Conservation (phyloP, 2,113 vertebrate genomes). For the Melanotaenia duboulayi region DNA sequence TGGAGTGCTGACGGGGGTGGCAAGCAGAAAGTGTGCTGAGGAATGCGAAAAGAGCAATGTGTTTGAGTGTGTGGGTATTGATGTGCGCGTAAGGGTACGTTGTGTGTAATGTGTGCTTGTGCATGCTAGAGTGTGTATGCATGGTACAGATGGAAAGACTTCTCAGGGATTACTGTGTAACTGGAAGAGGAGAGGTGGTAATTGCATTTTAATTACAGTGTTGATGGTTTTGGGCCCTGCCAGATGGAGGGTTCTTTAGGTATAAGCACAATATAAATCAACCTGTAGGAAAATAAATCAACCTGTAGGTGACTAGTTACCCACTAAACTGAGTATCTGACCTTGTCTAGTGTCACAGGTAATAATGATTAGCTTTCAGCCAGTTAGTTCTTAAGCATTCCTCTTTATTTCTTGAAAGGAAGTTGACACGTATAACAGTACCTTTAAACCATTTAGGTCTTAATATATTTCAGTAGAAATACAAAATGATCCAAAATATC, state of each 20-base stretch:
- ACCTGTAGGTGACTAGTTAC: slow-evolving; percentile 68
- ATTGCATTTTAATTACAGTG: slow-evolving; percentile 99
- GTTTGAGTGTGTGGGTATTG: not conserved
- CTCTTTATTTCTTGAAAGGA: slow-evolving; percentile 8
- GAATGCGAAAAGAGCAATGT: slow-evolving; percentile 17
- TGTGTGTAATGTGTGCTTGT: slow-evolving; percentile 12
- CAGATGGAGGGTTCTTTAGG: slow-evolving; percentile 97
- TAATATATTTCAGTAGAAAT: too few species aligned
- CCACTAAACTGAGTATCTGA: slow-evolving; percentile 58
- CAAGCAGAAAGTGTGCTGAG: slow-evolving; percentile 20
- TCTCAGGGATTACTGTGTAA: slow-evolving; percentile 91
- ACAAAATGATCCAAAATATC: not conserved
- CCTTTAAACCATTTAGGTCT: not conserved
- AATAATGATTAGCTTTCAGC: slow-evolving; percentile 53
- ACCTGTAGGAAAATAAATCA: slow-evolving; percentile 78
- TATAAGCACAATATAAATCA: slow-evolving; percentile 89
- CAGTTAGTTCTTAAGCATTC: slow-evolving; percentile 39
- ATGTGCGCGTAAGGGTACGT: not conserved
- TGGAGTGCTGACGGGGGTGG: slow-evolving; percentile 47
- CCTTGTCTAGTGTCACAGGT: slow-evolving; percentile 54
- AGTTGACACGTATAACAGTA: not conserved
- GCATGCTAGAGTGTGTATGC: slow-evolving; percentile 71
- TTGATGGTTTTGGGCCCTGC: slow-evolving; percentile 93
- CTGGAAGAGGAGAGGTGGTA: slow-evolving; percentile 89
- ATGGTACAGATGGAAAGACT: slow-evolving; percentile 95